Evolutionary conservation across 2,113 vertebrate genomes (phyloP), one percentile per base, ranked within the genome.

Genomic region (Ursus arctos): DNA sequence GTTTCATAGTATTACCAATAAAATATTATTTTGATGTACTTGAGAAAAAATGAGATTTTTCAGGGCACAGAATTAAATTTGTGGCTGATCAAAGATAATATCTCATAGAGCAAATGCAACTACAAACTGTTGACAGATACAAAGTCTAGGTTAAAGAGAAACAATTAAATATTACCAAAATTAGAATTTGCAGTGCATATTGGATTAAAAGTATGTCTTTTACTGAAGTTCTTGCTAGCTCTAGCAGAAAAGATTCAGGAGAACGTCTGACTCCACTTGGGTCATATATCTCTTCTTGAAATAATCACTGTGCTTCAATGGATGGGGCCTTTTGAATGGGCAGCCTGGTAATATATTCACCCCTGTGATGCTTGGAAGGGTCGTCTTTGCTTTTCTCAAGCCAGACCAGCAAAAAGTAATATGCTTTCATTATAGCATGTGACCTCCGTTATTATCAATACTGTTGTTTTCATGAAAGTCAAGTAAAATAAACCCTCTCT

Each of bases 121-220:
- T 77, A 89, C 6, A 59, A 18, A 67, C 15, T 33, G 14, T 7
- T 83, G 5, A 81, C 0, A 89, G 33, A 86, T 90, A 24, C 28
- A 83, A 95, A 97, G 31, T 72, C 31, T 43, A 84, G 10, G 16
- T 72, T 69, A 92, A 76, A 86, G 19, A 79, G 22, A 79, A 91
- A 88, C 1, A 24, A 47, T 31, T 91, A 55, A 88, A 51, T 43
- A 24, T n/a, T 33, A 1, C 4, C 67, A 69, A 84, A 57, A 89
- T 85, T 88, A 88, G 31, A 89, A 81, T 71, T 43, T 94, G 6
- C n/a, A 59, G 59, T 80, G 18, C 33, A 88, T 40, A 77, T 2
- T 82, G 36, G 24, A 43, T 9, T 88, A 59, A 53, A 76, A 40
- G 1, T 3, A 21, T 63, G 33, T 51, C 40, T 74, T 67, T 72